Conservation (phyloP, 2,113 vertebrate genomes). For the Cynopterus brachyotis region DNA sequence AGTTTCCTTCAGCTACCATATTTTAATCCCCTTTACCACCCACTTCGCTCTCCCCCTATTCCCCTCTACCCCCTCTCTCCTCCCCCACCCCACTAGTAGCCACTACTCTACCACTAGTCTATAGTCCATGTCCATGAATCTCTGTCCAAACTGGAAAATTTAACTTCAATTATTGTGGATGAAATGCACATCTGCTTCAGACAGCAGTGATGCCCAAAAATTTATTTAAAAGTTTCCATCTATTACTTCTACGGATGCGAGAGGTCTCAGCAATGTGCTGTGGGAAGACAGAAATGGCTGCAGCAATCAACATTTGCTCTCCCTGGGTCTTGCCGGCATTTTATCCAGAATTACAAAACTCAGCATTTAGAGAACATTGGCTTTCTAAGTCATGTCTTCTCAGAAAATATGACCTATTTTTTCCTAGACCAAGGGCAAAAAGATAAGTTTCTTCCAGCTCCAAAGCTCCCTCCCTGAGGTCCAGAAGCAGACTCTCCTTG, state of each 20-base stretch:
- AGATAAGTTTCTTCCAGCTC: neutral
- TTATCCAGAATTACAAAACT: neutral
- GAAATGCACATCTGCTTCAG: slow-evolving; percentile 1
- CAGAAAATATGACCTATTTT: neutral
- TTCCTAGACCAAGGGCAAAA: neutral
- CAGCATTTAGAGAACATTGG: neutral
- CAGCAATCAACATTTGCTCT: neutral
- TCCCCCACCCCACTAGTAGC: too few species aligned
- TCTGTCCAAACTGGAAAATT: slow-evolving; percentile 50
- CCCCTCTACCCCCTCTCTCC: too few species aligned
- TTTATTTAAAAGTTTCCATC: neutral
- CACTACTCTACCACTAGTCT: too few species aligned
- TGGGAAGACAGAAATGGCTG: neutral
- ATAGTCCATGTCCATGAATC: too few species aligned
- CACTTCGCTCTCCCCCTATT: too few species aligned
- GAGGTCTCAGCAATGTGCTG: neutral
- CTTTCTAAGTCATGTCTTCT: neutral
- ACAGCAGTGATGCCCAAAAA: neutral
- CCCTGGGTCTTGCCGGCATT: neutral
- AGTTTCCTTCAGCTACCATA: too few species aligned
- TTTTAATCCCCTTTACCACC: too few species aligned
- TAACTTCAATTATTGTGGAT: slow-evolving; percentile 20
- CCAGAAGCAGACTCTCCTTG: neutral
- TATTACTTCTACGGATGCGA: neutral
- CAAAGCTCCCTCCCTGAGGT: neutral